Evolutionary conservation across 2,888 invertebrate species (phyloP).

Genomic region (Gasteruption jaculator): DNA sequence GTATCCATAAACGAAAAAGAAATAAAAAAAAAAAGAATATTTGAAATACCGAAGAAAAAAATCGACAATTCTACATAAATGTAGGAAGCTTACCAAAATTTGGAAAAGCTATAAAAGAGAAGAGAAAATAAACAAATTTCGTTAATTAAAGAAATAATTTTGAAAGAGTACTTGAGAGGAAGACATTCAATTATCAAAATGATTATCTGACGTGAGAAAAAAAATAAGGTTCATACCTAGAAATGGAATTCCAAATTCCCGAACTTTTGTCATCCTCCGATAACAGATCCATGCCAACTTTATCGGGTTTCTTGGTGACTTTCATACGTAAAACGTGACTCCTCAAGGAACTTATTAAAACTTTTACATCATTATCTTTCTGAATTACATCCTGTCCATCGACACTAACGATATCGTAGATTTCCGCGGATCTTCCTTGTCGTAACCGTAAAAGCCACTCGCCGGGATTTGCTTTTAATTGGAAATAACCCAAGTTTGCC

Average conservation of each 20-base stretch:
- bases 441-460: slow-evolving; percentile 87
- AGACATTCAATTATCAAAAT: neutral
- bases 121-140: slow-evolving; percentile 32
- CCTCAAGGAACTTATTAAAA: slow-evolving; percentile 76
- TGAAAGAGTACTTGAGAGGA: slow-evolving; percentile 13
- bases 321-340: slow-evolving; percentile 89
- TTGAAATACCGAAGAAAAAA: slow-evolving; percentile 5
- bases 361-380: slow-evolving; percentile 57
- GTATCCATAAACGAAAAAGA: too few species aligned
- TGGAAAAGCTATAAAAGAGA: slow-evolving; percentile 44
- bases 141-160: slow-evolving; percentile 15
- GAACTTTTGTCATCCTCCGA: slow-evolving; percentile 71
- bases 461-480: slow-evolving; percentile 96
- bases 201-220: neutral
- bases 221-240: slow-evolving; percentile 60
- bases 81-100: slow-evolving; percentile 46
- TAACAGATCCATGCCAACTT: slow-evolving; percentile 79
- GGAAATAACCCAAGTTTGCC: slow-evolving; percentile 99
- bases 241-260: slow-evolving; percentile 93
- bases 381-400: slow-evolving; percentile 56
- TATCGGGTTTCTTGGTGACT: slow-evolving; percentile 88
- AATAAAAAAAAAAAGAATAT: slow-evolving; percentile 20
- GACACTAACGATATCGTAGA: slow-evolving; percentile 75
- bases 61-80: slow-evolving; percentile 27
- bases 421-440: slow-evolving; percentile 90